Base-by-base conservation (phyloP, 2,888 invertebrate genomes). In the Sisyra terminalis region DNA sequence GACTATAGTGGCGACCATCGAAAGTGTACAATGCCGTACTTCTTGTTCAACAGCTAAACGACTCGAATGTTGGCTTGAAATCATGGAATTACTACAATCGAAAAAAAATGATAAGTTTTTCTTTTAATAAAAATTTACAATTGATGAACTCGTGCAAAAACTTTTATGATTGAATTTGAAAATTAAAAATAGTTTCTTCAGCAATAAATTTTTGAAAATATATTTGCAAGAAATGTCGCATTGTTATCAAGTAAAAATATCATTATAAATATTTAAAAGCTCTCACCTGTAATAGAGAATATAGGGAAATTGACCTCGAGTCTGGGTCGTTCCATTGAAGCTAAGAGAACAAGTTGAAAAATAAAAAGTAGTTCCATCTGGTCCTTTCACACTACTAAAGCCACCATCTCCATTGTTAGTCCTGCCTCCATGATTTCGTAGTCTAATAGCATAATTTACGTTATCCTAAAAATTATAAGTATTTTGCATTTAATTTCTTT, bases 321-420 rank as follows among this genome's bases (percentile, higher is more conserved):
- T 83, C 47, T 92, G 77, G 6, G 90, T 93, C 1, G 96, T 96
- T n/a, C 96, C 96, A 59, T 96, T 94, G 58, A 87, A 88, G 60
- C 93, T 93, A 36, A 94, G 69, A 9, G 92, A 86, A 59, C 92
- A 93, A 1, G 90, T 83, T 18, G 83, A 79, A 60, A 89, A 96
- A 38, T 82, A 77, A 61, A 96, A 94, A 2, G 78, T 80, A 5
- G 88, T 86, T 37, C 92, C 92, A 61, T 96, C 94, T 0, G 89
- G 86, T 6, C 94, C 93, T 54, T 87, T 85, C 8, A 96, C 83
- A 3, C 83, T 77, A 24, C 79, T 77, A 47, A 90, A 62, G 0
- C 96, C 96, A 17, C 87, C 85, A 63, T 97, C 96, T 1, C 97
- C 97, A 56, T 92, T 94, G 47, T 85, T 84, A 1, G 96, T 96